Evolutionary conservation across 64 coral and sea anemone species (phyloP).

Genomic region (Dendrophyllia cribrosa): DNA sequence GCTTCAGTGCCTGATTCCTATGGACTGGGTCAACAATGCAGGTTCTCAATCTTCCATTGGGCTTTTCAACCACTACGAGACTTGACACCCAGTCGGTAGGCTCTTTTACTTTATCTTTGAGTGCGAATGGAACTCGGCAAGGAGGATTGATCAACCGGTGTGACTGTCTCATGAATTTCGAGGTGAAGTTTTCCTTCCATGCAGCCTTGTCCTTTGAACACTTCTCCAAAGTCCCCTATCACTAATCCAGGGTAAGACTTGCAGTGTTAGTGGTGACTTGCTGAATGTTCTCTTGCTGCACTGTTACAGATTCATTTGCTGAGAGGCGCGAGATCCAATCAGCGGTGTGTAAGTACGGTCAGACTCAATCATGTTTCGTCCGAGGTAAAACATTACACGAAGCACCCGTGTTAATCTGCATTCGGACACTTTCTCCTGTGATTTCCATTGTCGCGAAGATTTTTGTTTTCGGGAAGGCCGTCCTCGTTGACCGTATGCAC

Average conservation of each 20-base stretch:
- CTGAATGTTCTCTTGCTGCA: constrained; percentile 5
- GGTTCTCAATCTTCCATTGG: constrained; percentile 30
- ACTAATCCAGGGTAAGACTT: neutral
- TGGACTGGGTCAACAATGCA: constrained; percentile 6
- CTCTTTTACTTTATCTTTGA: constrained; percentile 25
- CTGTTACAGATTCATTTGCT: constrained; percentile 29
- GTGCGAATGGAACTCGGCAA: constrained; percentile 6
- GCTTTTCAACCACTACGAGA: constrained; percentile 54
- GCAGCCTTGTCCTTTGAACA: constrained; percentile 35
- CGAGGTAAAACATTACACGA: constrained; percentile 42
- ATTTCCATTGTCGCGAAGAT: constrained; percentile 33
- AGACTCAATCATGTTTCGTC: neutral
- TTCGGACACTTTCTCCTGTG: neutral
- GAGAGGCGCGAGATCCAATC: constrained; percentile 34
- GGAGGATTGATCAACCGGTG: constrained; percentile 22
- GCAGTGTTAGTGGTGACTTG: neutral
- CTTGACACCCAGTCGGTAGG: constrained; percentile 48
- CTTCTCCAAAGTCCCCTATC: neutral
- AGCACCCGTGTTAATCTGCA: constrained; percentile 38
- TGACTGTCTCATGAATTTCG: constrained; percentile 3
- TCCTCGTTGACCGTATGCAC: neutral
- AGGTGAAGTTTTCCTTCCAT: constrained; percentile 55
- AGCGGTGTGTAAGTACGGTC: constrained; percentile 11
- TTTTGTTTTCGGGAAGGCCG: constrained; percentile 9
- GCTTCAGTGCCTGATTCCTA: neutral